Conservation (phyloP, 2,797 vertebrate species). For the Eulemur rubriventer region DNA sequence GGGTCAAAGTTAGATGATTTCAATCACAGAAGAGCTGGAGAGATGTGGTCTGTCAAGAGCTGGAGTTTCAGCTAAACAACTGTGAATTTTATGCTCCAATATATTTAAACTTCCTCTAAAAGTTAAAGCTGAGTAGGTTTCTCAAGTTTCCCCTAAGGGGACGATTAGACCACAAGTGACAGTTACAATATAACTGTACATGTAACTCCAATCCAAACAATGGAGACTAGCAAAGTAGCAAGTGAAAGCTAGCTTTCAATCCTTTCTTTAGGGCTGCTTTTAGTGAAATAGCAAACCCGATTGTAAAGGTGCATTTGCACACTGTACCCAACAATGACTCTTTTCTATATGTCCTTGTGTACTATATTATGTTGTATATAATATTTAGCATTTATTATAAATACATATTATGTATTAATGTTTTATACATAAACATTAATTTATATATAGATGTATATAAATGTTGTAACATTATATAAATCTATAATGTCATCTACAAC, state of each 20-base stretch:
- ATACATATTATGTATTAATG: neutral
- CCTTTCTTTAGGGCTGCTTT: neutral
- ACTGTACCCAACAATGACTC: neutral
- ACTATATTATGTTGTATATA: neutral
- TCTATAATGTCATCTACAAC: neutral
- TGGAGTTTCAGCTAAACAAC: conserved; percentile 41
- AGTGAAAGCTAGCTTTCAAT: neutral
- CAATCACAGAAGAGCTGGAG: conserved; percentile 3
- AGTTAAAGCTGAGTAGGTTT: conserved; percentile 69
- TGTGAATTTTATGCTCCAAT: conserved; percentile 58
- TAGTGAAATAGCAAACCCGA: neutral
- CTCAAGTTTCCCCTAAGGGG: conserved; percentile 66
- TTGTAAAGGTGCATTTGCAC: neutral
- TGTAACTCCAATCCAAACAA: conserved; percentile 44
- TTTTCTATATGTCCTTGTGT: neutral
- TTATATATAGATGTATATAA: neutral
- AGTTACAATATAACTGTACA: conserved; percentile 67
- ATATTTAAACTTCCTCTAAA: conserved; percentile 76
- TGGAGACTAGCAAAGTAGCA: neutral
- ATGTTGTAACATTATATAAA: neutral
- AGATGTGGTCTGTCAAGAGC: conserved; percentile 38
- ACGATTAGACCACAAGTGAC: conserved; percentile 67
- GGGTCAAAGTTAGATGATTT: conserved; percentile 6
- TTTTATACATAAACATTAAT: neutral
- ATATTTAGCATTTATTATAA: neutral